Evolutionary conservation across 2,888 invertebrate genomes (phyloP), one percentile per base, ranked within the genome.

Genomic region (Mayetiola destructor): DNA sequence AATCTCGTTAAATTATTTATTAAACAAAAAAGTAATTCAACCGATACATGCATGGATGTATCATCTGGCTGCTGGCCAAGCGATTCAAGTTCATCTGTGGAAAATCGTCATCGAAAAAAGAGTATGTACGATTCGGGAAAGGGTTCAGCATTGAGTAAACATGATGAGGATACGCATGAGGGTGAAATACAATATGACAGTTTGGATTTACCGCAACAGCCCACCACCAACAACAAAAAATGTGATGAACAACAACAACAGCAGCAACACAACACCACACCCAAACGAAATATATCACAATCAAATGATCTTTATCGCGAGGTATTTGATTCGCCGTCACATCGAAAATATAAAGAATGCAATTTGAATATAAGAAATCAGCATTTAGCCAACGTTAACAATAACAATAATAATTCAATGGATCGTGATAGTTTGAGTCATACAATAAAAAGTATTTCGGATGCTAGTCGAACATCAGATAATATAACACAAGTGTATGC

Each of bases 1-100:
- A 90, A 84, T 71, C 78, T 91, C 66, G 87, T 91, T 42, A 87
- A 87, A 70, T 75, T 90, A 62, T 91, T 90, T 67, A 90, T 91
- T 78, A 89, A 90, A 70, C 90, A 90, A 68, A 88, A 88, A 69
- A 88, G 88, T 68, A 81, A 80, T 74, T 86, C 87, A 62, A 82
- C 82, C 57, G 87, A 88, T 69, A 83, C 81, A 64, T 80, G 80
- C 57, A 80, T 86, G 76, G 87, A 88, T 68, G 85, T 88, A 62
- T 79, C 88, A 42, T 86, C 86, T 1, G 83, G 88, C 63, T 85
- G 85, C 66, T 87, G 87, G 87, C 85, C 85, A 3, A 70, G 72
- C 4, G 71, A 71, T 60, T 69, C 70, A 58, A 72, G 62, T 57
- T 68, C 71, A 5, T 72, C 72, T 23, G 57, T 68, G 57, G 72